Evolutionary conservation across 2,888 invertebrate genomes (phyloP).

Genomic region (Nemurella pictetii): DNA sequence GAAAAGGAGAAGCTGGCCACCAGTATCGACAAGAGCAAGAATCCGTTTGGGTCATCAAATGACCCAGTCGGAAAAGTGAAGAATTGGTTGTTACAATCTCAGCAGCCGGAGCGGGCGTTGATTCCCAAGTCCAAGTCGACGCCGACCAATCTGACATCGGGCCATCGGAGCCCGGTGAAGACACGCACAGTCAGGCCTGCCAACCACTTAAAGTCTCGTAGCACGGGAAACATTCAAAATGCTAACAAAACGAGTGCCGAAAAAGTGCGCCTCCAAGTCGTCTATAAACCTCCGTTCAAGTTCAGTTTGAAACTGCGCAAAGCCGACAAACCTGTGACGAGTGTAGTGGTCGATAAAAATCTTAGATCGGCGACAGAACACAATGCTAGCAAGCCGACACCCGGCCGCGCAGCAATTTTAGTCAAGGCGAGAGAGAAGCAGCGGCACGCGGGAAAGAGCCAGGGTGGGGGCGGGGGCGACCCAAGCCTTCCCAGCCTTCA

Average conservation of each 20-base stretch:
- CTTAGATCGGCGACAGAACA: slow-evolving; percentile 8
- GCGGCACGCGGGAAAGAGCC: not conserved
- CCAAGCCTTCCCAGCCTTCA: slow-evolving; percentile 27
- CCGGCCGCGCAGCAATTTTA: slow-evolving; percentile 35
- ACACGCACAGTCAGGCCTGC: slow-evolving; percentile 18
- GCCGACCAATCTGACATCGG: slow-evolving; percentile 69
- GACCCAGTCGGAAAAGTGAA: slow-evolving; percentile 78
- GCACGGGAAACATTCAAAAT: slow-evolving; percentile 69
- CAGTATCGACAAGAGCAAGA: slow-evolving; percentile 33
- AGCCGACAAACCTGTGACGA: slow-evolving; percentile 62
- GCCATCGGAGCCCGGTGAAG: slow-evolving; percentile 10
- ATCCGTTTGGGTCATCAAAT: slow-evolving; percentile 20
- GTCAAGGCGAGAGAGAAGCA: slow-evolving; percentile 34
- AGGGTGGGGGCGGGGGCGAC: slow-evolving; percentile 3
- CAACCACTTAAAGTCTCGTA: slow-evolving; percentile 60
- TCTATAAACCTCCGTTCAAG: slow-evolving; percentile 85
- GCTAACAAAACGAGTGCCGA: slow-evolving; percentile 42
- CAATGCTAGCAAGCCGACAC: slow-evolving; percentile 16
- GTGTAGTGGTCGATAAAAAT: slow-evolving; percentile 59
- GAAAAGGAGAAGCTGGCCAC: slow-evolving; percentile 47
- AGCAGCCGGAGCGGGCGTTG: slow-evolving; percentile 51
- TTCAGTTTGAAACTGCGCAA: slow-evolving; percentile 79
- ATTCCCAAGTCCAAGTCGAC: slow-evolving; percentile 82
- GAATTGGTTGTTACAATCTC: slow-evolving; percentile 77
- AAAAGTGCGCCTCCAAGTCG: slow-evolving; percentile 79